Base-by-base conservation (phyloP, 1,140 invertebrate species). In the Argopecten irradians region DNA sequence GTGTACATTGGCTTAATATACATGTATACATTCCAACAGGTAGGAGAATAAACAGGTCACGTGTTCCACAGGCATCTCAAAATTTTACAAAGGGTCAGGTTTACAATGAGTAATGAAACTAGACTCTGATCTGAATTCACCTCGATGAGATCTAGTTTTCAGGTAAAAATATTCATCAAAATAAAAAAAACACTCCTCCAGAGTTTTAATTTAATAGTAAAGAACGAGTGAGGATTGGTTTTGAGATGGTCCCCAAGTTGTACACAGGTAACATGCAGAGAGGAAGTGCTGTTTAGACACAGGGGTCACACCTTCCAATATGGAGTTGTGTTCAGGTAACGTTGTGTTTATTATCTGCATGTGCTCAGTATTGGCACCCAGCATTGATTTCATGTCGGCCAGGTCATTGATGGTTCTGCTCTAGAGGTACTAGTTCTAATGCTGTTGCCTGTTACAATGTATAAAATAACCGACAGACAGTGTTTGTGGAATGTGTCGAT, bases 221-320 rank as follows among this genome's bases (percentile, higher is more conserved):
- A n/a, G 22, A 28, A n/a, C 28, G 55, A 11, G 14, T 71, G n/a
- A 71, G 55, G 55, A 71, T 28, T 71, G 55, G 55, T 71, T 71
- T 71, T 71, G 55, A 71, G 55, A 71, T 71, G 55, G 55, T 28
- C 55, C 55, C 55, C 11, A 3, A 71, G 55, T 71, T 71, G 55
- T 71, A 71, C 55, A 71, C 55, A 71, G 55, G 55, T 71, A 71
- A 84, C 34, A 71, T 7, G 3, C n/a, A n/a, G n/a, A 86, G 22
- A 34, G 35, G 32, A 22, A 46, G 82, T 16, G 71, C 43, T 84
- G 39, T 84, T 35, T 35, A 34, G 33, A 39, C 34, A 39, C 34
- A 86, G 33, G 41, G 34, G 34, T 86, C 36, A 86, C 41, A 34
- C 39, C 22, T 87, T 87, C 28, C 39, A 41, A 35, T 83, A 39